phyloP scores from a whole-genome alignment of 2,888 invertebrate species.

The Arrhopalites spinosus region DNA sequence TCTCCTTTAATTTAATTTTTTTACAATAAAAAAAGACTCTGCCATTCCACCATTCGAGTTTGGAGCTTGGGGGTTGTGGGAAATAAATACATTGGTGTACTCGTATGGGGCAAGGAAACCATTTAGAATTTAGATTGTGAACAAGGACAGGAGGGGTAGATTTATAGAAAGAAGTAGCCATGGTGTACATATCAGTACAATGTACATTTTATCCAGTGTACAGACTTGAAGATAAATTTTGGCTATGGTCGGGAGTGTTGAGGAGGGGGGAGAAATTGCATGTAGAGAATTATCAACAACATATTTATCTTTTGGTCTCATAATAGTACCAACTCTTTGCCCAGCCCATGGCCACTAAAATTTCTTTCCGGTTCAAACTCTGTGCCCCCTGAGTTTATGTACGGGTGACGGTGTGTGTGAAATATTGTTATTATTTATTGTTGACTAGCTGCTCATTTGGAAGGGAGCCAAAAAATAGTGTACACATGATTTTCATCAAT shows the following conservation, averaged over 20 bases:
- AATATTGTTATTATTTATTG: neutral
- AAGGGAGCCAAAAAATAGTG: neutral
- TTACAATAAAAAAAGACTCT: too few relatives aligned
- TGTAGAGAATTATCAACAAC: neutral
- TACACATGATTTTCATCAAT: neutral
- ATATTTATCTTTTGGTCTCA: neutral
- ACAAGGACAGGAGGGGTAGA: neutral
- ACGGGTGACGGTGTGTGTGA: neutral
- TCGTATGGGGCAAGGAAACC: neutral
- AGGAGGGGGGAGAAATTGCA: too few relatives aligned
- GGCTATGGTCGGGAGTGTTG: too few relatives aligned
- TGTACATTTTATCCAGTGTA: constrained; percentile 13
- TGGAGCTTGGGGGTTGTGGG: too few relatives aligned
- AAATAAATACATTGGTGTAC: too few relatives aligned
- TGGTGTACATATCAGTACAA: neutral
- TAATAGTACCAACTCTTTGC: neutral
- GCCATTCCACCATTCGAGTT: too few relatives aligned
- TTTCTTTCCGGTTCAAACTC: too few relatives aligned
- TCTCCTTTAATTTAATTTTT: too few relatives aligned
- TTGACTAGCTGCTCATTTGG: neutral
- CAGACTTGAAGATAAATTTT: neutral
- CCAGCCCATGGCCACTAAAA: neutral
- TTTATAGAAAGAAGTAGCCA: neutral
- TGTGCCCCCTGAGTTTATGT: neutral
- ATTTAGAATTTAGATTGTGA: neutral